These are phyloP conservation scores for Cotesia glomerata DNA, from an alignment of 1,140 invertebrate genomes.

Conservation along the genomic window DNA sequence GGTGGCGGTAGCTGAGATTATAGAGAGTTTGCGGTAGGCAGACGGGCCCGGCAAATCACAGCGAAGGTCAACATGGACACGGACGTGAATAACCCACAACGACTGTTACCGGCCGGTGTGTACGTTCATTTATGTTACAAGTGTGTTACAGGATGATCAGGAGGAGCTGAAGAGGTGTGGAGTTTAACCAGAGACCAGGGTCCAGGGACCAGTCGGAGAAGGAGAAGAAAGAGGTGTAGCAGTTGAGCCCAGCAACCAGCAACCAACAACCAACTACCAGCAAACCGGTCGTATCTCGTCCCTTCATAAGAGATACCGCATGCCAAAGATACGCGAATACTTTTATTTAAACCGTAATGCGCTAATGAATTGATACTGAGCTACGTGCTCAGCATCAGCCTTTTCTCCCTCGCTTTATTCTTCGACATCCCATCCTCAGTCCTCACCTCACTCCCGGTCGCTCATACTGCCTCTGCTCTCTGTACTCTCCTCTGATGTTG, in stretches of 20 bases:
- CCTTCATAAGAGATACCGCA: constrained; percentile 51
- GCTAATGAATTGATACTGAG: constrained; percentile 60
- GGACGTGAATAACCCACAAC: not conserved
- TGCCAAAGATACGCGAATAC: constrained; percentile 55
- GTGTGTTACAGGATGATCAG: not conserved
- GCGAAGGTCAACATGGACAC: constrained; percentile 19
- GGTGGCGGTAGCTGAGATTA: not conserved
- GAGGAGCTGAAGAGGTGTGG: constrained; percentile 15
- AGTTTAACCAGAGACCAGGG: constrained; percentile 8
- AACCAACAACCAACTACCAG: constrained; percentile 2
- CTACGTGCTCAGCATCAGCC: not conserved
- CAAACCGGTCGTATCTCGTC: constrained; percentile 50
- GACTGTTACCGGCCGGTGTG: not conserved
- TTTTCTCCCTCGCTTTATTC: constrained; percentile 12
- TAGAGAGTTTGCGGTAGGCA: not conserved
- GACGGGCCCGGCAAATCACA: constrained; percentile 15
- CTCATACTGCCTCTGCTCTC: not conserved
- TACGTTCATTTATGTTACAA: not conserved
- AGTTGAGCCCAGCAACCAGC: not conserved
- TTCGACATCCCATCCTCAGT: not conserved
- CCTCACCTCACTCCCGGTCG: constrained; percentile 3
- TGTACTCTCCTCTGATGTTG: not conserved
- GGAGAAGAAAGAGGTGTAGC: constrained; percentile 19
- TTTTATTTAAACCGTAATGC: constrained; percentile 58
- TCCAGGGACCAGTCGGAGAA: not conserved